Evolutionary conservation across 2,113 vertebrate species (phyloP), one percentile per base, ranked within the genome.

Genomic region (Bufo gargarizans): DNA sequence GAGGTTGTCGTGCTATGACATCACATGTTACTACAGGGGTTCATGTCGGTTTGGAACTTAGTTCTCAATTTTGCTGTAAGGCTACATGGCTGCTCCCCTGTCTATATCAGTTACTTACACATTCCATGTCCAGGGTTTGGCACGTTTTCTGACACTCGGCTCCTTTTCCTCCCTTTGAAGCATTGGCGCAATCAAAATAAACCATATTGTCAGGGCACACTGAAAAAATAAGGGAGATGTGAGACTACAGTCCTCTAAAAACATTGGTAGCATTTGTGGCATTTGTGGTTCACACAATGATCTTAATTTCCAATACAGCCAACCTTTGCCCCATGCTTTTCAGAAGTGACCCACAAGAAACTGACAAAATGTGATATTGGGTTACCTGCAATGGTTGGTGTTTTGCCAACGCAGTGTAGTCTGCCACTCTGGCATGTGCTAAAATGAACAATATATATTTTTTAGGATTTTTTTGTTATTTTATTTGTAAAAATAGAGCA

Each of bases 91-190:
- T 12, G 12, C n/a, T 22, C 7, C 65, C 9, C 22, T 8, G 63
- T 67, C 5, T 67, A 79, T 2, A n/a, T 69, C 17, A 69, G 65
- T 69, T 69, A 90, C 89, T 90, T 76, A 90, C 89, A 69, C 89
- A 90, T 33, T 87, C 86, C 20, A 81, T 67, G 78, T 82, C 79
- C 12, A 90, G 49, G 45, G 87, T 86, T 71, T 85, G 87, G 17
- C 89, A 90, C 4, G 82, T 88, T 49, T 77, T 89, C 50, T 86
- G 80, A 77, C 89, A 90, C 20, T 76, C 67, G 10, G 47, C n/a
- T n/a, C 81, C 84, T 33, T 58, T 20, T 43, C 67, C 69, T 55
- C 61, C 76, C n/a, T 16, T 14, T 20, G 86, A 17, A 53, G 58
- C 77, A 82, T 67, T 88, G 6, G 69, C 67, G 53, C 89, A 90